These are phyloP conservation scores for Oithona nana DNA, from an alignment of 2,888 invertebrate species.

Conservation along the genomic window DNA sequence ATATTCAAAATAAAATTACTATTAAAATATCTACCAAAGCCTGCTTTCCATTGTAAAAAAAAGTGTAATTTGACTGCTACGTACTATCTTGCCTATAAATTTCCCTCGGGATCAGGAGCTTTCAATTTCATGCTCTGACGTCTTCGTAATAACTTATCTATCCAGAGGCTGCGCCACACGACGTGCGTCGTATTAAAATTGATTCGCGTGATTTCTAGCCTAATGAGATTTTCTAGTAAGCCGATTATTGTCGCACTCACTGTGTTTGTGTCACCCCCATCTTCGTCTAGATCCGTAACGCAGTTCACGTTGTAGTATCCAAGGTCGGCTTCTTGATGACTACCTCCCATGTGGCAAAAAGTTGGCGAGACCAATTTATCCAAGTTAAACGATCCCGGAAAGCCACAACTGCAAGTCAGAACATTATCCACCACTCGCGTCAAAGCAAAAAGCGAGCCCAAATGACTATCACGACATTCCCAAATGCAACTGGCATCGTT, in stretches of 20 bases:
- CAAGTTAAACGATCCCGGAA: neutral
- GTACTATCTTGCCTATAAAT: too few species aligned
- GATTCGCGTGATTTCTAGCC: too few species aligned
- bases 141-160: too few species aligned
- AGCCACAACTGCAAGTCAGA: neutral
- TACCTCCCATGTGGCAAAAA: neutral
- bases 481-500: neutral
- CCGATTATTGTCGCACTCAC: too few species aligned
- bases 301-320: neutral
- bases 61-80: too few species aligned
- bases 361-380: neutral
- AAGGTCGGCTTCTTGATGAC: neutral
- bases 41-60: too few species aligned
- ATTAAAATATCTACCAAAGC: neutral
- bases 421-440: neutral
- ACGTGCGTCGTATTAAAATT: too few species aligned
- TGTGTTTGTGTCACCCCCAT: neutral
- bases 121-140: too few species aligned
- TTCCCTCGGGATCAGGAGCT: too few species aligned
- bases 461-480: neutral
- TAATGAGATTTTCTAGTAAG: too few species aligned
- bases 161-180: too few species aligned
- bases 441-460: neutral
- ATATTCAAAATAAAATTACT: neutral
- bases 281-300: neutral